A percentile compares a stretch with the other conserved stretches of the same genome.
Evolutionary conservation across 2,797 vertebrate genomes (phyloP).

Genomic region (Microctenopoma stevenorrisi): DNA sequence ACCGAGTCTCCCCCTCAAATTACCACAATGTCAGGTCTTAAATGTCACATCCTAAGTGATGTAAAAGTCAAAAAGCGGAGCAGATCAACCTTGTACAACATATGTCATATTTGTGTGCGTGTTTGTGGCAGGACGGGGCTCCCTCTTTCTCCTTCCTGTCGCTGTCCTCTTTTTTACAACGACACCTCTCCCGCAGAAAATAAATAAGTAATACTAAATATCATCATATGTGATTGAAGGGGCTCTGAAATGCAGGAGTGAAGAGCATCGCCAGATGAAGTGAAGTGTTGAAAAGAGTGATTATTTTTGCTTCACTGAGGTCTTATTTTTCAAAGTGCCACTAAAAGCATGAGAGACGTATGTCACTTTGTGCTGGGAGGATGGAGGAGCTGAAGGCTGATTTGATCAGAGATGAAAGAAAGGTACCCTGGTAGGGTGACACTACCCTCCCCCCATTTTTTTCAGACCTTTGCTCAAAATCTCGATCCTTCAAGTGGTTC

Average conservation of each 20-base stretch:
- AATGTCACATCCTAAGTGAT: conserved; percentile 30
- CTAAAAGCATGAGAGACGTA: conserved; percentile 83
- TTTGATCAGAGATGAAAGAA: conserved; percentile 77
- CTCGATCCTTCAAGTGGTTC: conserved; percentile 62
- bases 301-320: conserved; percentile 82
- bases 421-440: conserved; percentile 45
- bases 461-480: conserved; percentile 64
- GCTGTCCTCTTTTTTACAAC: conserved; percentile 56
- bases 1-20: conserved; percentile 5
- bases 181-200: conserved; percentile 62
- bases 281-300: conserved; percentile 79
- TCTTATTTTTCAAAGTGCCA: conserved; percentile 83
- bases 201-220: conserved; percentile 84
- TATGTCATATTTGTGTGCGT: conserved; percentile 25
- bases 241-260: conserved; percentile 59
- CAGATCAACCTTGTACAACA: conserved; percentile 53
- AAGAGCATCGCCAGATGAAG: conserved; percentile 71
- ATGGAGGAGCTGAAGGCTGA: conserved; percentile 59
- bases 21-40: conserved; percentile 20
- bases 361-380: conserved; percentile 73
- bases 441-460: conserved; percentile 19
- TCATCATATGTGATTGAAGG: conserved; percentile 75
- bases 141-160: conserved; percentile 59
- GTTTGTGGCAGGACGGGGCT: conserved; percentile 37
- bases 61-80: conserved; percentile 41